These are phyloP conservation scores for Clarias pachynema DNA, from an alignment of 2,797 vertebrate species.

Conservation along the genomic window DNA sequence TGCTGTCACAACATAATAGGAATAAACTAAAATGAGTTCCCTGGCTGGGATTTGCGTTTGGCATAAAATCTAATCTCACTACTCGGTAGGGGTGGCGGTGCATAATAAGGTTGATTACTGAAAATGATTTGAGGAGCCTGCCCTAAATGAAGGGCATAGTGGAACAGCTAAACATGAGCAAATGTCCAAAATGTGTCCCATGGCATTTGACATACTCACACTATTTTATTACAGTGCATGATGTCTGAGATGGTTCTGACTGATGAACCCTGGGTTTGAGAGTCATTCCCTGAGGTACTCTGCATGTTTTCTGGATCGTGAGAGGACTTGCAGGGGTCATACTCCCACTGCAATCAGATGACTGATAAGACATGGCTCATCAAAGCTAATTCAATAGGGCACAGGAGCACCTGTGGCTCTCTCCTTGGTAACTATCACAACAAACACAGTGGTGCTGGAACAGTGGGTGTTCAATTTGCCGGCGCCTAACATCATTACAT, in stretches of 20 bases:
- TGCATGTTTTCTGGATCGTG: constrained; percentile 38
- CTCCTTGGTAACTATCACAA: constrained; percentile 53
- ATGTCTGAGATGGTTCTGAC: constrained; percentile 32
- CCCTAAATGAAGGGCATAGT: constrained; percentile 26
- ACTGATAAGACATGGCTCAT: constrained; percentile 54
- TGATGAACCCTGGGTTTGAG: constrained; percentile 28
- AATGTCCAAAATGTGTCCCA: constrained; percentile 23
- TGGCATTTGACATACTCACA: constrained; percentile 28
- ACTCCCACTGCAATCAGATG: constrained; percentile 45
- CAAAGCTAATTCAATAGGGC: constrained; percentile 52
- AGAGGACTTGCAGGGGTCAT: constrained; percentile 48
- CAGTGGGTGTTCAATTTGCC: constrained; percentile 55
- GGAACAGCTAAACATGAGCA: constrained; percentile 40
- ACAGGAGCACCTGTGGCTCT: constrained; percentile 51
- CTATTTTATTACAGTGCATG: constrained; percentile 23
- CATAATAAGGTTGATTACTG: constrained; percentile 38
- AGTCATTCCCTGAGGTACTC: constrained; percentile 41
- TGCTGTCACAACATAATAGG: constrained; percentile 41
- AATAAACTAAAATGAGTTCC: constrained; percentile 22
- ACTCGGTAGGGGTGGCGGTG: constrained; percentile 29
- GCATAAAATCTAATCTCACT: constrained; percentile 47
- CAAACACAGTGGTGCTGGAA: constrained; percentile 55
- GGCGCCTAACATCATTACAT: constrained; percentile 55
- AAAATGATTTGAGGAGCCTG: constrained; percentile 31
- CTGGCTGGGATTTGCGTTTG: constrained; percentile 36